Conservation (phyloP, 2,888 invertebrate genomes). For the Polydesmus complanatus region DNA sequence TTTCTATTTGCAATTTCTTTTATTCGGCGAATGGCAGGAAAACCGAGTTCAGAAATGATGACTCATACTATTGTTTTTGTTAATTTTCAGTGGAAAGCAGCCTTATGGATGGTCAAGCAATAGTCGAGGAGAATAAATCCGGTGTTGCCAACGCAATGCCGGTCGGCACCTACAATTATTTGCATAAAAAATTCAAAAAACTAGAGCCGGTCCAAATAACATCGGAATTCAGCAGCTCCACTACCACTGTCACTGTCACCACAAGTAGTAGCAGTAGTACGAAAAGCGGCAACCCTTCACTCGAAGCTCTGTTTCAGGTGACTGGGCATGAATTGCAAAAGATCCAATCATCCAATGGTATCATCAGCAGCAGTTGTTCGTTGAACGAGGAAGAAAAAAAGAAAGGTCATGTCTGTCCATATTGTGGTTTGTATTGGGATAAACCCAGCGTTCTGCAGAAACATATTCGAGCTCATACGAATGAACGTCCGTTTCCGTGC, state of each 20-base stretch:
- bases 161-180: background rate
- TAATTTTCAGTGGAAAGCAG: too few relatives aligned
- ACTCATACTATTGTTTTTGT: too few relatives aligned
- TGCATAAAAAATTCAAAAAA: background rate
- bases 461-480: conserved; percentile 85
- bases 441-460: conserved; percentile 87
- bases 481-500: conserved; percentile 83
- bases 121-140: too few relatives aligned
- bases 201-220: background rate
- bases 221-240: too few relatives aligned
- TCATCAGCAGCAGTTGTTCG: background rate
- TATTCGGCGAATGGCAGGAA: too few relatives aligned
- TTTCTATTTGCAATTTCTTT: too few relatives aligned
- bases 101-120: too few relatives aligned
- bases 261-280: background rate
- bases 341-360: conserved; percentile 9
- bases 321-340: conserved; percentile 18
- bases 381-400: background rate
- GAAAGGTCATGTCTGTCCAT: conserved; percentile 62
- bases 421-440: conserved; percentile 75
- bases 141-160: too few relatives aligned
- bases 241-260: background rate
- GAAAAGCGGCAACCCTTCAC: background rate
- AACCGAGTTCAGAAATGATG: too few relatives aligned
- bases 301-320: conserved; percentile 18